Conservation (phyloP, 1,140 invertebrate species). For the Anoplophora glabripennis region DNA sequence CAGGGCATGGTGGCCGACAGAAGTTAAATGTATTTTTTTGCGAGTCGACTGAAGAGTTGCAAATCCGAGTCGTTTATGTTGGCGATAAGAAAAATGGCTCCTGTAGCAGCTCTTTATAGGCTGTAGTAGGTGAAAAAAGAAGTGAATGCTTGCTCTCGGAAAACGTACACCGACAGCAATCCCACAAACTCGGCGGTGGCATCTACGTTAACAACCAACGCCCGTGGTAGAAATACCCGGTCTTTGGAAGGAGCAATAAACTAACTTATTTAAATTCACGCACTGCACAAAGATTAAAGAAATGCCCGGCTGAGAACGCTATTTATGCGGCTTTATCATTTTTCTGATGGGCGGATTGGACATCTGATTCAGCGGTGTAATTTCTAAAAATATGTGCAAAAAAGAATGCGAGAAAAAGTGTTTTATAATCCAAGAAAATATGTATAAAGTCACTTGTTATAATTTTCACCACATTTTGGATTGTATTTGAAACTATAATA, state of each 20-base stretch:
- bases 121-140: constrained; percentile 17
- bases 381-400: too few relatives aligned
- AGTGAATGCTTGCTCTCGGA: constrained; percentile 22
- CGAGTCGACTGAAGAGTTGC: constrained; percentile 6
- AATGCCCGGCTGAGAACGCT: neutral
- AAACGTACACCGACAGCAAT: constrained; percentile 23
- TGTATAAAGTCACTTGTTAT: too few relatives aligned
- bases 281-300: constrained; percentile 2
- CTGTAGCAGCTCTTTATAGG: constrained; percentile 24
- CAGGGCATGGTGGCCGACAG: constrained; percentile 11
- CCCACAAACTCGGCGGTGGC: constrained; percentile 19
- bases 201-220: constrained; percentile 17
- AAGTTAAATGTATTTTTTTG: constrained; percentile 19
- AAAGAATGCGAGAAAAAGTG: too few relatives aligned
- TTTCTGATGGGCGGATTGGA: neutral
- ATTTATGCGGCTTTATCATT: constrained; percentile 2
- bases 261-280: constrained; percentile 12
- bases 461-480: too few relatives aligned
- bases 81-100: constrained; percentile 20
- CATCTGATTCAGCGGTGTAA: too few relatives aligned
- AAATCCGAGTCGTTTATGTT: constrained; percentile 23
- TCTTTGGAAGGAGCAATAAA: constrained; percentile 19
- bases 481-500: too few relatives aligned
- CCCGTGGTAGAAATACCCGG: constrained; percentile 13
- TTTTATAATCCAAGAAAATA: too few relatives aligned